phyloP scores from a whole-genome alignment of 2,113 vertebrate genomes.

The Indri indri region DNA sequence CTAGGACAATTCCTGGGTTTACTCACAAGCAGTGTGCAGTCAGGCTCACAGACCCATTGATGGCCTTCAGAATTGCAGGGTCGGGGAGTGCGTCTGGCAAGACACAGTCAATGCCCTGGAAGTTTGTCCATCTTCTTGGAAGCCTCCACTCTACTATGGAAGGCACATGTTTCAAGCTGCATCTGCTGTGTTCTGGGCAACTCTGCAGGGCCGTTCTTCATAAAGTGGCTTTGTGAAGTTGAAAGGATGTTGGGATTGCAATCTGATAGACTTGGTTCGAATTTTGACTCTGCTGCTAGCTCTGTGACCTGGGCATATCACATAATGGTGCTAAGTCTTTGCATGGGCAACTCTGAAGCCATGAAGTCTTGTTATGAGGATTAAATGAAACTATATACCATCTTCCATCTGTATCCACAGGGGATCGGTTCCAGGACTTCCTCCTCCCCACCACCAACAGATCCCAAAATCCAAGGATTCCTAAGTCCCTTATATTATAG shows the following conservation, averaged over 20 bases:
- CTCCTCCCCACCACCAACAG: neutral
- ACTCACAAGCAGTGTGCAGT: neutral
- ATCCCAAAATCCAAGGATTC: neutral
- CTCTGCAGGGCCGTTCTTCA: neutral
- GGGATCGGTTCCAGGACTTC: neutral
- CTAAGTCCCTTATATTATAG: neutral
- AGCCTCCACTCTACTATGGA: too few relatives aligned
- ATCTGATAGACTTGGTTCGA: neutral
- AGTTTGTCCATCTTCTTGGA: neutral
- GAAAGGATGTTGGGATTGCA: neutral
- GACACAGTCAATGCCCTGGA: neutral
- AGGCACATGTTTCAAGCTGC: neutral
- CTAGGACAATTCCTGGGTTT: neutral
- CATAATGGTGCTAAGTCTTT: neutral
- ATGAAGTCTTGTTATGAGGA: neutral
- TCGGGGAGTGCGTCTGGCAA: rapidly evolving
- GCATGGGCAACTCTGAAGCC: neutral
- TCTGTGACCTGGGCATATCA: neutral
- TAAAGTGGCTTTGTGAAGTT: neutral
- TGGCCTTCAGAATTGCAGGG: neutral
- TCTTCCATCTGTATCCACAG: neutral
- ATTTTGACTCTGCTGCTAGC: neutral
- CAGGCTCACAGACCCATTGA: neutral
- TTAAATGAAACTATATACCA: neutral
- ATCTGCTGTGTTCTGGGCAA: neutral